Conservation (phyloP, 2,888 invertebrate genomes). For the Blastobasis lacticolella region DNA sequence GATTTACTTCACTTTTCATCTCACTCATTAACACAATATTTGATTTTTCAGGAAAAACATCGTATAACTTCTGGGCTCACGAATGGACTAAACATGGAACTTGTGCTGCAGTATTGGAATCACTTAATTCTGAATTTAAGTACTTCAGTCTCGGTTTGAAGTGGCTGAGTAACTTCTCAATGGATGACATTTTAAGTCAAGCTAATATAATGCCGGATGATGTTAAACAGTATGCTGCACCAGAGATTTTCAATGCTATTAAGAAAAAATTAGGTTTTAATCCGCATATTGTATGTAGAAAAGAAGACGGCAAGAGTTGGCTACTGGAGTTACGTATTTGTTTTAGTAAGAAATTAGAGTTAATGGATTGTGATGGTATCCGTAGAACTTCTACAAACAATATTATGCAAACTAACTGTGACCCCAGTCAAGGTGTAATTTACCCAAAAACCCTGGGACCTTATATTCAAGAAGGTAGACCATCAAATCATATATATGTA, state of each 20-base stretch:
- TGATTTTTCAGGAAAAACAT: constrained; percentile 36
- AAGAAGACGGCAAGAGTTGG: constrained; percentile 73
- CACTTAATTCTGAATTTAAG: constrained; percentile 76
- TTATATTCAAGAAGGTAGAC: constrained; percentile 39
- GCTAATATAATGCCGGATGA: constrained; percentile 68
- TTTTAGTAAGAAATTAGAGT: constrained; percentile 77
- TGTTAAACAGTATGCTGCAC: constrained; percentile 24
- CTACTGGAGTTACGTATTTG: constrained; percentile 84
- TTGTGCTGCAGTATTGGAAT: constrained; percentile 76
- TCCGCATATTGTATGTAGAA: constrained; percentile 78
- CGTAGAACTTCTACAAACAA: constrained; percentile 4
- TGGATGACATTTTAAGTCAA: constrained; percentile 73
- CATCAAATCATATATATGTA: constrained; percentile 55
- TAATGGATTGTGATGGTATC: constrained; percentile 79
- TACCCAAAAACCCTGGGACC: constrained; percentile 51
- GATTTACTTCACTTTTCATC: too few relatives aligned
- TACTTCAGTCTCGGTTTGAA: constrained; percentile 80
- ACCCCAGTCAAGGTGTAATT: constrained; percentile 60
- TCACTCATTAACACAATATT: too few relatives aligned
- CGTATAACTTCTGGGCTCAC: constrained; percentile 81
- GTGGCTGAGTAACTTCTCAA: constrained; percentile 75
- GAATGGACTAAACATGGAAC: constrained; percentile 91
- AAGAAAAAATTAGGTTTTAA: constrained; percentile 69
- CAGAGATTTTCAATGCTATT: constrained; percentile 48
- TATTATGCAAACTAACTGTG: constrained; percentile 53